These are phyloP conservation scores for Sardina pilchardus DNA, from an alignment of 2,113 vertebrate species.

Conservation along the genomic window DNA sequence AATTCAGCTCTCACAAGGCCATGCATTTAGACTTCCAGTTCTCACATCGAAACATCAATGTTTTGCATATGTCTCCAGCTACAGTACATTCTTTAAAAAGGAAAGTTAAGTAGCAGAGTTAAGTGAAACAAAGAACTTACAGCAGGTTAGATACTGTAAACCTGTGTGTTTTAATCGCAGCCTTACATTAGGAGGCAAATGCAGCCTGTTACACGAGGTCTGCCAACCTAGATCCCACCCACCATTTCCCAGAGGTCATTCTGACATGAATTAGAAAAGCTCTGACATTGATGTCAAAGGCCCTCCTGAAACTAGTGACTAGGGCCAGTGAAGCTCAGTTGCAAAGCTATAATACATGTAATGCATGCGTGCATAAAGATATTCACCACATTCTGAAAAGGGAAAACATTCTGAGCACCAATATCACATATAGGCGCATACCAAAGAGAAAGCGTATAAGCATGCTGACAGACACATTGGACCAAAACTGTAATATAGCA, in stretches of 20 bases:
- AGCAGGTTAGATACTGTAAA: too few relatives aligned
- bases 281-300: not conserved
- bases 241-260: not conserved
- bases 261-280: not conserved
- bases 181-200: too few relatives aligned
- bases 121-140: too few relatives aligned
- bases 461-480: slow-evolving; percentile 8
- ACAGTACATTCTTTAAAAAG: too few relatives aligned
- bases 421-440: not conserved
- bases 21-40: not conserved
- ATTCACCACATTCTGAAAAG: not conserved
- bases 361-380: not conserved
- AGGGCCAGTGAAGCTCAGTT: not conserved
- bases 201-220: not conserved
- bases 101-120: too few relatives aligned
- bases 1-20: not conserved
- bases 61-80: too few relatives aligned
- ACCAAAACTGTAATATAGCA: not conserved
- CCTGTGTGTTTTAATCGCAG: not conserved
- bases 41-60: not conserved
- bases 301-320: not conserved
- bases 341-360: not conserved
- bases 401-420: not conserved
- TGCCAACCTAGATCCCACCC: not conserved
- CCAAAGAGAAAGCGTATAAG: not conserved